Base-by-base conservation (phyloP, 1,140 invertebrate genomes). In the Papilio machaon region DNA sequence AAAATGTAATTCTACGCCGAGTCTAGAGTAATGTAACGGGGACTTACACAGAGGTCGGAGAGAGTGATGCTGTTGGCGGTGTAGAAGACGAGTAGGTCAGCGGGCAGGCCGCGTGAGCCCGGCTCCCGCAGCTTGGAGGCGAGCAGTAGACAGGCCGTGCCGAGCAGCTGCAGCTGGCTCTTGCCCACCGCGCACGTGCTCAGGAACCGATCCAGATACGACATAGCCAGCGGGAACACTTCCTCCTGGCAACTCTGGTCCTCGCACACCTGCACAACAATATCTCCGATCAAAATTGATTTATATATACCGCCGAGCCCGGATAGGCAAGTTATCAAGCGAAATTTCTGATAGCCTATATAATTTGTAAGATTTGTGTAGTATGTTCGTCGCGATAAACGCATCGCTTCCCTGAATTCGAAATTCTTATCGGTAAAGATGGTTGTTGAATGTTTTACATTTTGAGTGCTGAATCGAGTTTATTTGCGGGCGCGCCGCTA, bases 191-290 rank as follows among this genome's bases (percentile, higher is more conserved):
- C 96, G 89, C 97, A 97, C 64, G 96, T 96, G 85, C 96, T 97
- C 84, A 99, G 95, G 95, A 99, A 99, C 89, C 98, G 96, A 95
- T 99, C 98, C 95, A 99, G 94, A 94, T 98, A 99, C 90, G 98
- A 98, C 91, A 99, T 97, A 35, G 98, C 97, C 87, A 99, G 94
- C 7, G 97, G 96, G 91, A 99, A 99, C 23, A 99, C 98, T 90
- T 98, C 98, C 86, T 98, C 98, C 94, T 98, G 97, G 86, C 98
- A 98, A 82, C 96, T 96, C 88, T 98, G 97, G 89, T 98, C 98
- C 91, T 98, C 98, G 94, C 98, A 99, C 81, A 99, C 98, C 98
- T 99, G 95, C 84, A 88, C 85, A 90, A 90, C 58, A 82, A 80
- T 60, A 79, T 3, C 76, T 84, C 83, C 80, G 82, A 82, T 76